Base-by-base conservation (phyloP, 2,888 invertebrate species). In the Zaprionus lineosus region DNA sequence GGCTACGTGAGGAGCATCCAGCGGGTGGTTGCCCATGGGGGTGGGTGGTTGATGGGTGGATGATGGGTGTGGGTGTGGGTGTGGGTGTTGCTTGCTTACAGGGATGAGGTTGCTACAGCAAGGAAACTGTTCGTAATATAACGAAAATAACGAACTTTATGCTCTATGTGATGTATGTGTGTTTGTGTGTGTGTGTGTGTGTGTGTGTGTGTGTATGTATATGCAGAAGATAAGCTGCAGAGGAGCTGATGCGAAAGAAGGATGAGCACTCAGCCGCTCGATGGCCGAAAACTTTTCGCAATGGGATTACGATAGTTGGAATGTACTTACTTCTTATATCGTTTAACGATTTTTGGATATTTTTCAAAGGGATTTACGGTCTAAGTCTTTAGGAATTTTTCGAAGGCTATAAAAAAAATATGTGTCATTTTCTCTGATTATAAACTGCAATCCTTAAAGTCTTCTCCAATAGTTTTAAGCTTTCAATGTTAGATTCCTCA, bases 91-190 rank as follows among this genome's bases (percentile, higher is more conserved):
- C n/a, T n/a, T n/a, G n/a, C n/a, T n/a, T n/a, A n/a, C n/a, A n/a
- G n/a, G n/a, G n/a, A n/a, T n/a, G 21, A 12, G 24, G 15, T 15
- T 12, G 7, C 15, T 8, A 12, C 6, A 7, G n/a, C 18, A 28
- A 1, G 2, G 8, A 18, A n/a, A 31, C 24, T 36, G 58, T 52
- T 51, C 46, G 52, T 70, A 61, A 62, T 74, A 66, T 60, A 73
- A 73, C 71, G 64, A 72, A 72, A 72, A 72, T 68, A 72, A 73
- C 72, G 53, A 73, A 75, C 75, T 73, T 75, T 73, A 43, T 60
- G 58, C 53, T 33, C 11, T 46, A 16, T 29, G n/a, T 53, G 29
- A 12, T 29, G 6, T 26, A 18, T 24, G 12, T 46, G 19, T 40
- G 28, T 33, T 12, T 39, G 26, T 18, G 21, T 47, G 28, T 31